Percentiles rank a stretch among this genome's conserved stretches.
Conservation (phyloP, 92 coral and sea anemone species). For the Nematostella vectensis region DNA sequence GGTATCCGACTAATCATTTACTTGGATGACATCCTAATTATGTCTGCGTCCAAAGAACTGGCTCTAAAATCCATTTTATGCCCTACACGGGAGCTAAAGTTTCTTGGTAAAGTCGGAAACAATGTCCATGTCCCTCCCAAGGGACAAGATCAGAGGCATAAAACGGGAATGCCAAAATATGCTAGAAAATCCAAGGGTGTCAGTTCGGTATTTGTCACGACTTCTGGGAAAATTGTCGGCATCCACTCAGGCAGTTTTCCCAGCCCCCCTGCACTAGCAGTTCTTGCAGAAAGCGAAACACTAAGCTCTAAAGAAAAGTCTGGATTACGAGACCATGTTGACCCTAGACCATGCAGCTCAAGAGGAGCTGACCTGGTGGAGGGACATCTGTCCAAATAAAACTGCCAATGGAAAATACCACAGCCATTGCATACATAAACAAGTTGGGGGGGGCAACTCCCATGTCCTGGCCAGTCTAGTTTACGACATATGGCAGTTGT, state of each 20-base stretch:
- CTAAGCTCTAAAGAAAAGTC: neutral
- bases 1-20: slow-evolving; percentile 32
- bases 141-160: slow-evolving; percentile 33
- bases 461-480: slow-evolving; percentile 10
- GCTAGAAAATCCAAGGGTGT: slow-evolving; percentile 8
- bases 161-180: slow-evolving; percentile 11
- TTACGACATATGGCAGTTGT: slow-evolving; percentile 30
- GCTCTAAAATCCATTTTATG: neutral
- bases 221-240: slow-evolving; percentile 37
- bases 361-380: slow-evolving; percentile 22
- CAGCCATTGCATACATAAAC: slow-evolving; percentile 12
- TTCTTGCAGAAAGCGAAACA: slow-evolving; percentile 19
- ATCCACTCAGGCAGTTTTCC: slow-evolving; percentile 37
- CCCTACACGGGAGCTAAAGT: neutral
- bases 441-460: slow-evolving; percentile 36
- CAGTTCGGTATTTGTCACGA: slow-evolving; percentile 29
- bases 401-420: neutral
- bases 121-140: slow-evolving; percentile 11
- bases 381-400: slow-evolving; percentile 5
- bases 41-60: slow-evolving; percentile 17
- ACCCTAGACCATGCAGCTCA: neutral
- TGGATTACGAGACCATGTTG: slow-evolving; percentile 24
- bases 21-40: slow-evolving; percentile 32
- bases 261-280: slow-evolving; percentile 38
- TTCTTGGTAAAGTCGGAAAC: slow-evolving; percentile 2